Base-by-base conservation (phyloP, 2,888 invertebrate genomes). In the Candidula unifasciata region DNA sequence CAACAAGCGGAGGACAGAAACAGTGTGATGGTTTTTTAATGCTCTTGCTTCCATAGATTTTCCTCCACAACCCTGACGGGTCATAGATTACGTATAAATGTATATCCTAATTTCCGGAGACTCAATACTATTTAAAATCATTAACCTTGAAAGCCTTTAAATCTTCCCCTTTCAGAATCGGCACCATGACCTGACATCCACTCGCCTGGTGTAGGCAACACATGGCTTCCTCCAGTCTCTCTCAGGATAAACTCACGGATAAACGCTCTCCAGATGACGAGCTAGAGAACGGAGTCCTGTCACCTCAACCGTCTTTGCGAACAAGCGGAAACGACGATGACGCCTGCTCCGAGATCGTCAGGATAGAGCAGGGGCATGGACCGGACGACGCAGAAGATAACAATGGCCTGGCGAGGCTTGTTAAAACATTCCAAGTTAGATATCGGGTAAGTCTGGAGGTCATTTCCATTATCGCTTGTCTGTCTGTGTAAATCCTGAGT, bases 271-370 rank as follows among this genome's bases (percentile, higher is more conserved):
- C 77, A 21, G 87, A 87, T 52, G 89, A 89, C 3, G 89, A 89
- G 18, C 91, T 90, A 82, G 92, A 91, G 85, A 92, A 92, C 88
- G 92, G 92, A 33, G 91, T 91, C 37, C 85, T 91, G 54, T 91
- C 91, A 86, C 91, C 91, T 0, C 90, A 90, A 74, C 88, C 89
- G 35, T 91, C 91, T 2, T 85, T 90, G 2, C 87, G 88, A 76
- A 90, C 90, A 16, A 74, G 24, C 74, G 33, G 52, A 52, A 64
- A 83, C 24, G 90, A 90, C 21, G 91, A 92, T 71, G 92, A 92
- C 87, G 90, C 89, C 2, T 91, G 91, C 82, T 92, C 92, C 57
- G 92, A 92, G 84, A 92, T 92, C 60, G 87, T 92, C 10, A 90
- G 92, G 37, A 91, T 92, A 52, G 92, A 92, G 86, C 90, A 91